Evolutionary conservation across 2,888 invertebrate genomes (phyloP), one percentile per base, ranked within the genome.

Genomic region (Chaitophorus viminalis): DNA sequence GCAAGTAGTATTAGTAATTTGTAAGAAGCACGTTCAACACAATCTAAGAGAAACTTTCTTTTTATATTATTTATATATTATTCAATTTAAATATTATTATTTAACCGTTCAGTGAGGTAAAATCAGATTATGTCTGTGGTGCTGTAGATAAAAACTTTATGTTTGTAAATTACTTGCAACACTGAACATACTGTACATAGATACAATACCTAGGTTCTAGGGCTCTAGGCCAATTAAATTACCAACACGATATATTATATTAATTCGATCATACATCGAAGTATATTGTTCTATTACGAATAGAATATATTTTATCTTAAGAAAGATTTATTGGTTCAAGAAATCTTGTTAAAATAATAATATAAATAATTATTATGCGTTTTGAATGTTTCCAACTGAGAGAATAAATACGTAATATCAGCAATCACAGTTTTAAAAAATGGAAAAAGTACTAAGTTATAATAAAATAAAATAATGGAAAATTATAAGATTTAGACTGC

Each of bases 1-100:
- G 65, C 79, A 39, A 39, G 79, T 79, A 29, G 29, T 29, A 17
- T 8, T n/a, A n/a, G 70, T 70, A 70, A 39, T 78, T 78, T 78
- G 54, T 14, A 54, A 33, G 33, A 77, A 77, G 77, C 33, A 54
- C 54, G 33, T 78, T 14, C 54, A 33, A 78, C 78, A 33, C 54
- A 54, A 54, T 33, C 78, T 60, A 54, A 54, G 25, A 25, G 78
- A 54, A 54, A 78, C 33, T 70, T 68, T 65, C 29, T 70, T 70
- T 70, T 31, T 60, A 60, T 25, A 60, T 60, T 60, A 54, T 54
- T 21, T 54, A 54, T 54, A 18, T 29, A 29, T 29, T 68, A 70
- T 70, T 70, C 14, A 31, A 70, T 70, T 70, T 70, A 70, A 70
- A 70, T 70, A 70, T 70, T 70, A 70, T 70, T 70, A 70, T 14